Percentiles rank a stretch among this genome's conserved stretches.
These are phyloP conservation scores for Achroia grisella DNA, from an alignment of 1,140 invertebrate genomes.

Conservation along the genomic window DNA sequence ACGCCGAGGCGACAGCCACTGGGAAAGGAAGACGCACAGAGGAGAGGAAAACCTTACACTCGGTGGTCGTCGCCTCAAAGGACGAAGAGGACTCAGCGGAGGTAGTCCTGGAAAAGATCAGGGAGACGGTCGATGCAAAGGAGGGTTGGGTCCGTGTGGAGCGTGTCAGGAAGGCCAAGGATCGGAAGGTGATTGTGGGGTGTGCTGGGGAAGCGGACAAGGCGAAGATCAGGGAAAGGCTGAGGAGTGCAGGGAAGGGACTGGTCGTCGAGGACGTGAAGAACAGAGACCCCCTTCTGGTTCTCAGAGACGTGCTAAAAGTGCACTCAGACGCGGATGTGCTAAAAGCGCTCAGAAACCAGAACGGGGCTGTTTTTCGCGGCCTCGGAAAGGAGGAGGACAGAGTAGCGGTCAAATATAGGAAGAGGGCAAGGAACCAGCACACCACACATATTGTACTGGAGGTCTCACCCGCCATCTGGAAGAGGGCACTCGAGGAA, in stretches of 20 bases:
- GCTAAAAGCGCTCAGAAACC: constrained; percentile 2
- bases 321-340: constrained; percentile 18
- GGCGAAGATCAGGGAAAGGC: constrained; percentile 6
- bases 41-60: too few species aligned
- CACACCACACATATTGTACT: constrained; percentile 7
- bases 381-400: constrained; percentile 1
- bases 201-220: constrained; percentile 8
- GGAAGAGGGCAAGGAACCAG: constrained; percentile 9
- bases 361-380: constrained; percentile 10
- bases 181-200: constrained; percentile 17
- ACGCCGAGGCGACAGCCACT: too few species aligned
- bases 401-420: constrained; percentile 6
- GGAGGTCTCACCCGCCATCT: constrained; percentile 6
- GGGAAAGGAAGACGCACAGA: too few species aligned
- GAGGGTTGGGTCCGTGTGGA: too few species aligned
- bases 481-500: not conserved
- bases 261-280: too few species aligned
- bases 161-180: constrained; percentile 14
- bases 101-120: too few species aligned
- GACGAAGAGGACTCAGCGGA: too few species aligned
- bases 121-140: too few species aligned
- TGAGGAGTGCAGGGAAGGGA: too few species aligned
- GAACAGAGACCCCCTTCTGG: too few species aligned
- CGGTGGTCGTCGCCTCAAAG: too few species aligned
- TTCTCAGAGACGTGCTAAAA: too few species aligned